These are phyloP conservation scores for Eurytoma adleriae DNA, from an alignment of 2,888 invertebrate genomes.

Conservation along the genomic window DNA sequence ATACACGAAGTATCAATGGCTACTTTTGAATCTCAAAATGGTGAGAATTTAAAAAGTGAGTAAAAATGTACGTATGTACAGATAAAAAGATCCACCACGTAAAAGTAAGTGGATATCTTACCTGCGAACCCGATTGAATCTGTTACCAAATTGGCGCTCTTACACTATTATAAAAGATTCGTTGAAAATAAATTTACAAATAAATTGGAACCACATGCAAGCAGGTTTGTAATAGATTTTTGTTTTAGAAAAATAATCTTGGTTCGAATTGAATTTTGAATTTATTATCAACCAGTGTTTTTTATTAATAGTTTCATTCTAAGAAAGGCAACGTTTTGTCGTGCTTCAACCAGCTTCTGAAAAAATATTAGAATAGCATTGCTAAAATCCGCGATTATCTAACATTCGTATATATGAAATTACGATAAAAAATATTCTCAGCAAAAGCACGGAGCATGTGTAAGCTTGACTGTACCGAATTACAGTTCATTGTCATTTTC, in stretches of 20 bases:
- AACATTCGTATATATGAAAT: neutral
- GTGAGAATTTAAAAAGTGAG: constrained; percentile 8
- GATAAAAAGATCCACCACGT: constrained; percentile 31
- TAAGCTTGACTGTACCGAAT: constrained; percentile 33
- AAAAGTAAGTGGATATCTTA: constrained; percentile 21
- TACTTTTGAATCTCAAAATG: constrained; percentile 11
- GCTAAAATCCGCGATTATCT: neutral
- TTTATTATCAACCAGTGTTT: constrained; percentile 9
- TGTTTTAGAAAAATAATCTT: too few relatives aligned
- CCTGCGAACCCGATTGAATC: constrained; percentile 3
- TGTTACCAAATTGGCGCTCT: constrained; percentile 16
- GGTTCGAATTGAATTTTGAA: neutral
- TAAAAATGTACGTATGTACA: constrained; percentile 4
- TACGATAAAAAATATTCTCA: constrained; percentile 15
- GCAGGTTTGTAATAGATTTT: too few relatives aligned
- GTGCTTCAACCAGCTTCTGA: constrained; percentile 48
- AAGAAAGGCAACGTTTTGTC: constrained; percentile 44
- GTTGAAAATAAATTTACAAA: neutral
- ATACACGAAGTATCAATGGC: constrained; percentile 8
- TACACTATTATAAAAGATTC: constrained; percentile 14
- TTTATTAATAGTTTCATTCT: constrained; percentile 33
- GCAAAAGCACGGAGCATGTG: constrained; percentile 50
- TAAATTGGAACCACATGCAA: neutral
- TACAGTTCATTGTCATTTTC: constrained; percentile 36
- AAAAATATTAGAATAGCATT: constrained; percentile 20